phyloP scores from a whole-genome alignment of 1,140 invertebrate species.

The Listronotus oregonensis region DNA sequence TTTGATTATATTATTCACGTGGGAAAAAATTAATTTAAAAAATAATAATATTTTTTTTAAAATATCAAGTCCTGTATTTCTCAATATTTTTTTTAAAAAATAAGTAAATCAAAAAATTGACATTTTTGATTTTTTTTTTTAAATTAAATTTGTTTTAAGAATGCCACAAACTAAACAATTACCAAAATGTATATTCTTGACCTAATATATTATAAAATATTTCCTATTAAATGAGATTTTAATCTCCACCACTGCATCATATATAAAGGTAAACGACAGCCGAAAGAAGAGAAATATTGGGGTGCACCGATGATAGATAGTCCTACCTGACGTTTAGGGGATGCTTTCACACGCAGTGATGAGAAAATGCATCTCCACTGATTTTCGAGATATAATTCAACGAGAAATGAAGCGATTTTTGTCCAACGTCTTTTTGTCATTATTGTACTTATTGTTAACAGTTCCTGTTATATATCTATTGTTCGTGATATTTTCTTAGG shows the following conservation, averaged over 20 bases:
- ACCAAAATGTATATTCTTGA: too few species aligned
- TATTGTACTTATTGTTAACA: conserved; percentile 15
- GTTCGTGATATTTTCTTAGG: background rate
- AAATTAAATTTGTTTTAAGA: too few species aligned
- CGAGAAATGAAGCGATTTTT: conserved; percentile 19
- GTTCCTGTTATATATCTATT: background rate
- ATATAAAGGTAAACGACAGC: conserved; percentile 16
- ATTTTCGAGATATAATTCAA: conserved; percentile 36
- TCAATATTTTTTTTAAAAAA: too few species aligned
- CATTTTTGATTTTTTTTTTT: too few species aligned
- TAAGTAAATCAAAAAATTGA: too few species aligned
- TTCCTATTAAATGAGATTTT: too few species aligned
- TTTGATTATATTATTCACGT: too few species aligned
- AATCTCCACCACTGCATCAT: conserved; percentile 1
- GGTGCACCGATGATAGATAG: conserved; percentile 43
- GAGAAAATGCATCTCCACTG: conserved; percentile 43
- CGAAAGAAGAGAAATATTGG: conserved; percentile 28
- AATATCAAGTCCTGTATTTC: too few species aligned
- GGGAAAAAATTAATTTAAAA: too few species aligned
- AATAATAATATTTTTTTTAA: too few species aligned
- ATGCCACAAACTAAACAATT: too few species aligned
- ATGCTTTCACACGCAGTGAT: conserved; percentile 36
- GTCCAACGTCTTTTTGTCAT: conserved; percentile 20
- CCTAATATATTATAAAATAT: too few species aligned
- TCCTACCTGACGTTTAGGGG: conserved; percentile 39